phyloP scores from a whole-genome alignment of 2,113 vertebrate genomes.

The Seriola dumerili region DNA sequence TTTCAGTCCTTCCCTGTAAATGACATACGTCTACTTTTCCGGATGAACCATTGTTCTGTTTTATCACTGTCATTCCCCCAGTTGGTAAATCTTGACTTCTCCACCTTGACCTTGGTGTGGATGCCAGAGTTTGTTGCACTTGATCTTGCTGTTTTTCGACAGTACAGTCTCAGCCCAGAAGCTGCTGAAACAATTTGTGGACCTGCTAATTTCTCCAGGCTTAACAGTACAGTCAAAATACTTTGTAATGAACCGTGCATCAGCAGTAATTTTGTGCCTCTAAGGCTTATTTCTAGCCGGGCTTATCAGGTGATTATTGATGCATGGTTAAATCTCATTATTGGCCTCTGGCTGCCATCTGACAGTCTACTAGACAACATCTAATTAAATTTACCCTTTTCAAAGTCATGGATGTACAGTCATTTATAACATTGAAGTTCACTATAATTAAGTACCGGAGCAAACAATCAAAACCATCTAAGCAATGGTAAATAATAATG shows the following conservation, averaged over 20 bases:
- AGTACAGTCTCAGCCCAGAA: constrained; percentile 8
- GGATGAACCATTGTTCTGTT: no score
- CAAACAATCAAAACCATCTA: not conserved
- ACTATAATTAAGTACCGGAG: constrained; percentile 7
- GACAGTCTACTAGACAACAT: constrained; percentile 35
- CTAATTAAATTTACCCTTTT: constrained; percentile 52
- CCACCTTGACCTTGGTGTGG: not conserved
- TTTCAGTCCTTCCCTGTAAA: no score
- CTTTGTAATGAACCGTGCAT: constrained; percentile 41
- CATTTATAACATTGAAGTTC: constrained; percentile 8
- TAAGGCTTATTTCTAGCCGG: constrained; percentile 24
- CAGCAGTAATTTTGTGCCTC: constrained; percentile 38
- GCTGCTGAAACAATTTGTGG: constrained; percentile 34
- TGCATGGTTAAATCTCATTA: constrained; percentile 58
- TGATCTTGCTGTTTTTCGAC: not conserved
- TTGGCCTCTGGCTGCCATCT: constrained; percentile 47
- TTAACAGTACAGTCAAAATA: constrained; percentile 34
- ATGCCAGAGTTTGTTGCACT: not conserved
- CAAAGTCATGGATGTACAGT: constrained; percentile 47
- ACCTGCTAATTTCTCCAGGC: constrained; percentile 32
- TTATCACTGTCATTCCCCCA: no score
- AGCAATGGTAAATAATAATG: no score
- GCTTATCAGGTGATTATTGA: constrained; percentile 58
- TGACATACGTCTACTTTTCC: no score
- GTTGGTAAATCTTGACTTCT: no score